Evolutionary conservation across 2,113 vertebrate species (phyloP).

Genomic region (Clinocottus analis): DNA sequence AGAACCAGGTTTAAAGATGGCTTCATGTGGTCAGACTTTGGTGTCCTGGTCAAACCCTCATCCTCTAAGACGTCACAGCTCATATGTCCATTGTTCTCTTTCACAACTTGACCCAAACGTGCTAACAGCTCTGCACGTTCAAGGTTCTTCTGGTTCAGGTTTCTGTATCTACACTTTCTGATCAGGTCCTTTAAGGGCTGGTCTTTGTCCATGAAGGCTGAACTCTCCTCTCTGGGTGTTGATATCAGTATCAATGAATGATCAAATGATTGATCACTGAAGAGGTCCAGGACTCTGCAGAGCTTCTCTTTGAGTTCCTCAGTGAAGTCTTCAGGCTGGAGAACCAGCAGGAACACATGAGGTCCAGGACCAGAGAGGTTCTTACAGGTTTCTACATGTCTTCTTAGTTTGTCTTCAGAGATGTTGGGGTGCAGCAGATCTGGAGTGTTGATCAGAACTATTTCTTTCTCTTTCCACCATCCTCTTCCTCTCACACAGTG

Average conservation of each 20-base stretch:
- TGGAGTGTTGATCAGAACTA: conserved; percentile 40
- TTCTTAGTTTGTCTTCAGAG: conserved; percentile 6
- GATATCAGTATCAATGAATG: conserved; percentile 41
- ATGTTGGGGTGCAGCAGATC: background rate
- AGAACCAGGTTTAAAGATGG: background rate
- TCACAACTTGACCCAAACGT: background rate
- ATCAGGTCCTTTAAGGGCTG: background rate
- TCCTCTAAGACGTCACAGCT: background rate
- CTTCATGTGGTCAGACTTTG: background rate
- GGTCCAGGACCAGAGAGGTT: conserved; percentile 51
- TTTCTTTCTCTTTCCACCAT: accelerated
- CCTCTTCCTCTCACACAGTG: background rate
- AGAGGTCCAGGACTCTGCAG: background rate
- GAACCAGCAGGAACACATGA: conserved; percentile 64
- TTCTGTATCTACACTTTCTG: no score
- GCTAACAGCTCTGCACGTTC: background rate
- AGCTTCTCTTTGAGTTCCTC: conserved; percentile 23
- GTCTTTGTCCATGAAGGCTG: background rate
- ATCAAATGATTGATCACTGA: conserved; percentile 19
- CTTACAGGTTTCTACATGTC: background rate
- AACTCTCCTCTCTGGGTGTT: background rate
- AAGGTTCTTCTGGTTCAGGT: no score
- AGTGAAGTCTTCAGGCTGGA: conserved; percentile 55
- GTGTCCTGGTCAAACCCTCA: background rate
- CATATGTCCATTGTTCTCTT: background rate